Evolutionary conservation across 1,140 invertebrate genomes (phyloP), one percentile per base, ranked within the genome.

Genomic region (Cotesia vestalis): DNA sequence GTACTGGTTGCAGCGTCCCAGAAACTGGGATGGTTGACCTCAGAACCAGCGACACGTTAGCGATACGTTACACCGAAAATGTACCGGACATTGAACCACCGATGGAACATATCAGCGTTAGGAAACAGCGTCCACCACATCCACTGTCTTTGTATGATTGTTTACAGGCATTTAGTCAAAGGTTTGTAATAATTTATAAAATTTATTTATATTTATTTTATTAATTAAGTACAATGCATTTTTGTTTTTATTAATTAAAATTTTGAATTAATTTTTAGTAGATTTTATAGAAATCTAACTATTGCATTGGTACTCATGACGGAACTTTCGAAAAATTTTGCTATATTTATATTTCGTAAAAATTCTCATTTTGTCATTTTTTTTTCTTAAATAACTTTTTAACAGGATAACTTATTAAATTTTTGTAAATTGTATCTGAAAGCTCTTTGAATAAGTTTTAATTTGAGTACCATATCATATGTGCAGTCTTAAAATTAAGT

Each of bases 161-260:
- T 80, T 87, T 93, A 71, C 86, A 89, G 75, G 90, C 91, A 75
- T 93, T 93, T 85, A 92, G 90, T 80, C 89, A 92, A 82, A 90
- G 88, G 89, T 90, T 64, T 64, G 62, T 71, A 40, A 12, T n/a
- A 34, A 60, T 40, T 14, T 17, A 60, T 61, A 14, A 69, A 60
- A 63, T 68, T 71, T 0, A 52, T 52, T 38, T 4, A 20, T 63
- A 27, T 66, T 57, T 27, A 57, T 69, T 69, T 69, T 38, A 55
- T 57, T 57, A 35, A 72, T 64, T 57, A 4, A 64, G 11, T 67
- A 60, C 14, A 17, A 61, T 53, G 36, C 66, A 53, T 69, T 72
- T 8, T 55, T 63, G 51, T 52, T 27, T 27, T 27, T 27, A 27
- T 27, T 27, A 2, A 27, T 27, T 27, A 27, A 27, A 27, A 27